Evolutionary conservation across 2,797 vertebrate genomes (phyloP), one percentile per base, ranked within the genome.

Genomic region (Molossus molossus): DNA sequence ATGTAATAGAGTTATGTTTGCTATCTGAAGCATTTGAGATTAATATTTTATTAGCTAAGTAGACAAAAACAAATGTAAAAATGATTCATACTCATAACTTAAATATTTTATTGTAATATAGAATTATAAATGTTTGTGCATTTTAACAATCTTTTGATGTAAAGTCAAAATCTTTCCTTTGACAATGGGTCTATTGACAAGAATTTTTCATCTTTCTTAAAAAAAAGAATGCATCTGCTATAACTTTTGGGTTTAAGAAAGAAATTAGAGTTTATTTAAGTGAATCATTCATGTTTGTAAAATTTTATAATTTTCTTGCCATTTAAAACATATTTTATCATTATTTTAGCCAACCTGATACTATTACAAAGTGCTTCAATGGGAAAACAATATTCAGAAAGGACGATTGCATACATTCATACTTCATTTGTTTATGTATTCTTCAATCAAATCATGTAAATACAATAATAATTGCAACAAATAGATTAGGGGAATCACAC

Each of bases 41-140:
- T 9, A 53, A 65, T 23, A 57, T 8, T 58, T 94, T 72, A 90
- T 72, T 70, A 64, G n/a, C n/a, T 67, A 64, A 64, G 2, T 40
- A 29, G 40, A 45, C 48, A 75, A 64, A 80, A 82, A 64, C 29
- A 50, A 50, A 3, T 64, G 18, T 18, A 50, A 87, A 64, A 91
- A 65, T 33, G 33, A 75, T 14, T 15, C 21, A 33, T 55, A 12
- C 3, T 45, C 29, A 64, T 10, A 48, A 80, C 3, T 87, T 70
- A 90, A 95, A 33, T 79, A 64, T 76, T 88, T 86, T 45, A 60
- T 29, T 83, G 12, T 62, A 57, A 77, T 64, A 77, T 80, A 40
- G 82, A 89, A 62, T 91, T 76, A 75, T 17, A 62, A 91, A 69
- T 27, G 4, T 6, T 29, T 1, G 37, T 69, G 6, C 23, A 75